Base-by-base conservation (phyloP, 1,140 invertebrate genomes). In the Calephelis nemesis region DNA sequence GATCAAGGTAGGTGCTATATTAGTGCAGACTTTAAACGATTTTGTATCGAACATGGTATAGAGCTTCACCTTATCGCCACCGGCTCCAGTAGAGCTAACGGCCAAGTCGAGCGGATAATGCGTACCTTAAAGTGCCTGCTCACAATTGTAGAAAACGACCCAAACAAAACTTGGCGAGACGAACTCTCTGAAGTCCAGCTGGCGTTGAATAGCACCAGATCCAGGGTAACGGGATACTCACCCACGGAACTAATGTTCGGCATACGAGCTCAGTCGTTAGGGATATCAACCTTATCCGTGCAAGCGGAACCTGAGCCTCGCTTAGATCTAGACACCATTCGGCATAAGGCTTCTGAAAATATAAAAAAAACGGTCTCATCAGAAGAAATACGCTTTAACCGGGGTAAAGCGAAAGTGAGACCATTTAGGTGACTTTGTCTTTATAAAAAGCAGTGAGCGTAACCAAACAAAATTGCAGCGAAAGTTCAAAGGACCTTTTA, bases 241-340 rank as follows among this genome's bases (percentile, higher is more conserved):
- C 48, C 67, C 3, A 63, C 39, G 8, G 67, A 68, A 15, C 19
- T 68, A 5, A 68, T 69, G 62, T 69, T 69, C n/a, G 67, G 67
- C 5, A 69, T 69, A 8, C 54, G 47, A 7, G 50, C 68, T 9
- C 9, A 30, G 15, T 54, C 52, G 11, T 9, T 54, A 30, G 52
- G 52, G 5, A 19, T 30, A 10, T 30, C 52, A 54, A 15, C 3
- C 49, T 15, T 50, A 13, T 50, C n/a, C n/a, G 10, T 50, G 52
- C 15, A 10, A 5, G 52, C 52, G 5, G 52, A 11, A 54, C 52
- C 52, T 30, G 15, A 54, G 8, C 15, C 15, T n/a, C 15, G 19
- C 30, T 54, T 54, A 50, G 49, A 50, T 13, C 11, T 50, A 15
- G 52, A 54, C 15, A 19, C 19, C 4, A 54, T 54, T 54, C 7